Percentiles rank a stretch among this genome's conserved stretches.
phyloP scores from a whole-genome alignment of 30 jellyfish, hydroid and myxozoan genomes.

The Euphysa ruthae region DNA sequence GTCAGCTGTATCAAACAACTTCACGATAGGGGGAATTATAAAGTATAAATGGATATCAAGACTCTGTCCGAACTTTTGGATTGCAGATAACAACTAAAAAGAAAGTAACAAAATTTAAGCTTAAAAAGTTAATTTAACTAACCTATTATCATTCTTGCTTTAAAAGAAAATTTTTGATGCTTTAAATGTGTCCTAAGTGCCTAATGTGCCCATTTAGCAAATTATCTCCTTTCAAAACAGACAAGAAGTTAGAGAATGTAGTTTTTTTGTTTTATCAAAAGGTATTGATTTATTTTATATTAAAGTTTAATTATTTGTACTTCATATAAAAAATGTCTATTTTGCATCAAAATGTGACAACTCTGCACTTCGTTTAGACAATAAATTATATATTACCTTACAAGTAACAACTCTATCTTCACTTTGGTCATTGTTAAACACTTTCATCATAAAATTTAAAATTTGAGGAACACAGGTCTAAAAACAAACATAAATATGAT shows the following conservation, averaged over 20 bases:
- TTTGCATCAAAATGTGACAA: too few species aligned
- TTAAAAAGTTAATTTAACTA: background rate
- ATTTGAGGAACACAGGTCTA: conserved; percentile 82
- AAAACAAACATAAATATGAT: too few species aligned
- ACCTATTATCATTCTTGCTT: background rate
- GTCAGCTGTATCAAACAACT: conserved; percentile 65
- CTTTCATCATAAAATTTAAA: conserved; percentile 79
- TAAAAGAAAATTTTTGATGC: background rate
- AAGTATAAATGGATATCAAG: conserved; percentile 78
- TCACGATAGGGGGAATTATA: conserved; percentile 82
- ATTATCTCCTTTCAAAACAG: too few species aligned
- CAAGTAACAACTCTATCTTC: conserved; percentile 61
- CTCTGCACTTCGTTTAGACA: background rate
- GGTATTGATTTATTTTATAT: background rate
- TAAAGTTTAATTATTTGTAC: too few species aligned
- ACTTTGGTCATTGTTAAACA: conserved; percentile 73
- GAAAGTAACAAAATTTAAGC: background rate
- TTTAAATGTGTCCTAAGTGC: background rate
- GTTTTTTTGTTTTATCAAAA: too few species aligned
- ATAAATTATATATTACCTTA: conserved; percentile 28
- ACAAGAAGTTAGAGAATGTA: too few species aligned
- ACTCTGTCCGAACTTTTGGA: conserved; percentile 94
- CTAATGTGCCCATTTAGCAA: background rate
- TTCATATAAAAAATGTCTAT: too few species aligned
- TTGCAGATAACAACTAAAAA: conserved; percentile 60